phyloP scores from a whole-genome alignment of 2,888 invertebrate species.

The Oxytorus armatus region DNA sequence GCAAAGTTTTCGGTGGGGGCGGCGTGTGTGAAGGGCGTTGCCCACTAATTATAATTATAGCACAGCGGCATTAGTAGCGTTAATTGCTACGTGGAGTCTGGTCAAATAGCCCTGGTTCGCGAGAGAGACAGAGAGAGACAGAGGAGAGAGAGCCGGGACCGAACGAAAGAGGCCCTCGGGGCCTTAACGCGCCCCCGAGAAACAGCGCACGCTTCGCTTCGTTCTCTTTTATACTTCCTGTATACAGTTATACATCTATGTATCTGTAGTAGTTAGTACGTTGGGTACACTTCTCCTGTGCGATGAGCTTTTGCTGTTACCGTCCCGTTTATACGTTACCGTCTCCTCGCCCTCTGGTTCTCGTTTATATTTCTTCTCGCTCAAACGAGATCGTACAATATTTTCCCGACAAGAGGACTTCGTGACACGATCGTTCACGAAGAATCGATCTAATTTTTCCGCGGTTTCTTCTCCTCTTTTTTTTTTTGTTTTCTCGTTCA shows the following conservation, averaged over 20 bases:
- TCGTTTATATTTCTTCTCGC: conserved; percentile 17
- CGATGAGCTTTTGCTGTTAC: conserved; percentile 27
- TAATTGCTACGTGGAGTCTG: conserved; percentile 83
- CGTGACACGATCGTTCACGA: background rate
- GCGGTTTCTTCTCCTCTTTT: background rate
- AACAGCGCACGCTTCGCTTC: conserved; percentile 58
- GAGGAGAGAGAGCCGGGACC: conserved; percentile 22
- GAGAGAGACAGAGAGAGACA: conserved; percentile 33
- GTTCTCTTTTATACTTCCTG: conserved; percentile 47
- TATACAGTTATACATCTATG: conserved; percentile 15
- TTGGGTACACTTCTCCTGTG: conserved; percentile 24
- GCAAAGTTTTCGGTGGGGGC: conserved; percentile 77
- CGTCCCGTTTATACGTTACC: background rate
- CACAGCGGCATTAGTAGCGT: conserved; percentile 82
- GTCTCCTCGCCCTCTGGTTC: background rate
- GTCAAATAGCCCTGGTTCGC: conserved; percentile 77
- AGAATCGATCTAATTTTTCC: conserved; percentile 34
- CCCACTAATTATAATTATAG: conserved; percentile 84
- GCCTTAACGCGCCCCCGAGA: conserved; percentile 49
- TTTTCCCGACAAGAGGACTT: conserved; percentile 1
- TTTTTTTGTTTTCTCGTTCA: background rate
- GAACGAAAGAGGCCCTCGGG: conserved; percentile 55
- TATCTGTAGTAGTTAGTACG: conserved; percentile 20
- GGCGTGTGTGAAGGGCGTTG: conserved; percentile 81
- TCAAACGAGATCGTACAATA: background rate